Evolutionary conservation across 2,797 vertebrate species (phyloP), one percentile per base, ranked within the genome.

Genomic region (Leontopithecus rosalia): DNA sequence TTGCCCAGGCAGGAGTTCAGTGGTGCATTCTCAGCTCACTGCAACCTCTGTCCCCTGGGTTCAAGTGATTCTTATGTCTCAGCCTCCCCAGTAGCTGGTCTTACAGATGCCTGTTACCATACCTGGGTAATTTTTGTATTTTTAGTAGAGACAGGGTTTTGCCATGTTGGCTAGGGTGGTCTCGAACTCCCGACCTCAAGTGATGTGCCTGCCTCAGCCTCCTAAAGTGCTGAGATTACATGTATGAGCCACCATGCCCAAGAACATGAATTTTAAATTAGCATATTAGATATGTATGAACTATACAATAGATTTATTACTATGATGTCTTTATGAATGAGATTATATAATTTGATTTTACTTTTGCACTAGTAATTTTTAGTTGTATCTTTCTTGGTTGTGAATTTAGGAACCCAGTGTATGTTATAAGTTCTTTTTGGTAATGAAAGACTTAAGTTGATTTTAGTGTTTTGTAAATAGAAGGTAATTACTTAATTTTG

Each of bases 371-470:
- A 93, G 39, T 95, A 10, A 77, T 94, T 46, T 95, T 82, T 90
- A 90, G 83, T 94, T 46, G 17, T 3, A 57, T 92, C 39, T 93
- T 91, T 81, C 52, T 91, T 85, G 20, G 14, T 58, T 75, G 28
- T 95, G 17, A 95, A 77, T 96, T 92, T 95, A 90, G 73, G 39
- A 96, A 84, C 5, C 39, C n/a, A 92, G 15, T 88, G 5, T 86
- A 10, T 89, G 11, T 90, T 88, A 33, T 9, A 88, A 72, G 8
- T 12, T 67, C 48, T 84, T 95, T 89, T 88, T 67, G 41, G 30
- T 94, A 36, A 22, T 75, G 5, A 33, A 80, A 92, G 33, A 72
- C 75, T 61, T 81, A 81, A 50, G 9, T 91, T 64, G 80, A 81
- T 72, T 88, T 90, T 61, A 94, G 73, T 58, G 28, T 92, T 96